Base-by-base conservation (phyloP, 2,888 invertebrate genomes). In the Campaea margaritaria region DNA sequence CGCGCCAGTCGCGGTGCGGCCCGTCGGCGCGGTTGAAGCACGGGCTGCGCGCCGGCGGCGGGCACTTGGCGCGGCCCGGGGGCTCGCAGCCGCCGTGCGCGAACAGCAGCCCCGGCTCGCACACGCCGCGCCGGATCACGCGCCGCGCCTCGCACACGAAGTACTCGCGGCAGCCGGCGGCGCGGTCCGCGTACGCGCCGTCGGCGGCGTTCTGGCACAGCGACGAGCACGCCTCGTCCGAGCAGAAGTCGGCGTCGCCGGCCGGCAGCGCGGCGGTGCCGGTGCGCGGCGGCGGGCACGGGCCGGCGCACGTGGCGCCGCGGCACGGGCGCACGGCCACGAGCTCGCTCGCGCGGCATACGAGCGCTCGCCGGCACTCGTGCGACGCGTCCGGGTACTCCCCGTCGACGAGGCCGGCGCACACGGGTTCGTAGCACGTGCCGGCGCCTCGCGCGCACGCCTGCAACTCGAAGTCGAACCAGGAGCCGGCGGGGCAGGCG, bases 401-500 rank as follows among this genome's bases (percentile, higher is more conserved):
- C 0, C 94, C 94, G 77, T 94, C 93, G 0, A 92, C 86, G 41
- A 93, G 83, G 0, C 94, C 94, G 8, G 93, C 89, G 75, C 94
- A 94, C 41, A 94, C 86, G 12, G 94, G 93, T 69, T 94, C 94
- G 79, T 93, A 94, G 81, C 94, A 94, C 21, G 92, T 88, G 48
- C 93, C 93, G 70, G 93, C 90, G 44, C 91, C 91, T 63, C 91
- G 87, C 15, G 89, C 89, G 75, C 93, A 93, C 21, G 91, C 92
- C 74, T 94, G 93, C 10, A 86, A 85, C 61, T 89, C 90, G 50
- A 91, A 86, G 74, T 94, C 93, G 78, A 94, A 94, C 87, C 93
- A 93, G 8, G 93, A 88, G 15, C 93, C 93, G 36, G 88, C 79
- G 0, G 93, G 92, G 74, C 94, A 94, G 41, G 87, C 81, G 68